Base-by-base conservation (phyloP, 2,113 vertebrate genomes). In the Pangasianodon gigas region DNA sequence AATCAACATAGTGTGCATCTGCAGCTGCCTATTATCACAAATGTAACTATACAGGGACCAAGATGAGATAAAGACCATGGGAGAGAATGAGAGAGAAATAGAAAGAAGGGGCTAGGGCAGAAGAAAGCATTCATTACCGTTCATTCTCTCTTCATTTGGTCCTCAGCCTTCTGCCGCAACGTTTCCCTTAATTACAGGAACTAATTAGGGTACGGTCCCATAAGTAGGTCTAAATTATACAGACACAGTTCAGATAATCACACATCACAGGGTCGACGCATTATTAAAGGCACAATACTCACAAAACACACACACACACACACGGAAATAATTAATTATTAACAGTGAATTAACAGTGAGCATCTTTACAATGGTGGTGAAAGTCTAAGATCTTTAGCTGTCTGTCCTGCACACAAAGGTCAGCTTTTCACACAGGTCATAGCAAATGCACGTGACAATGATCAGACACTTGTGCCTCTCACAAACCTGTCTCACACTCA, bases 171-270 rank as follows among this genome's bases (percentile, higher is more conserved):
- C 83, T 74, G 83, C 54, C 62, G 21, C 65, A 88, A 74, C 24
- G 19, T 60, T 56, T 77, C 1, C 16, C 41, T 69, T 74, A 88
- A 91, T 91, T 91, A 82, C 90, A 87, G 79, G 52, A 89, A 83
- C 56, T 71, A 87, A 89, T 88, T 85, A 89, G 58, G 52, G 21
- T 46, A 58, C 13, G 8, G 79, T 62, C 58, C 77, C 32, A 87
- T 41, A 44, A 75, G 54, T 69, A 81, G 54, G 10, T 65, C 46
- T 37, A 58, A 80, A 85, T 81, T 48, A 86, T 58, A 91, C 60
- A 82, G 79, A 88, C 75, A n/a, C 82, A 87, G 84, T 56, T n/a
- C 14, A 60, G 84, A 86, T 89, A 80, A 86, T 67, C 11, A 60
- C 82, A 84, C 82, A 60, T 84, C 21, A 84, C 37, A 26, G 82